Percentiles rank a stretch among this genome's conserved stretches.
Conservation (phyloP, 2,113 vertebrate species). For the Rhinolophus sinicus region DNA sequence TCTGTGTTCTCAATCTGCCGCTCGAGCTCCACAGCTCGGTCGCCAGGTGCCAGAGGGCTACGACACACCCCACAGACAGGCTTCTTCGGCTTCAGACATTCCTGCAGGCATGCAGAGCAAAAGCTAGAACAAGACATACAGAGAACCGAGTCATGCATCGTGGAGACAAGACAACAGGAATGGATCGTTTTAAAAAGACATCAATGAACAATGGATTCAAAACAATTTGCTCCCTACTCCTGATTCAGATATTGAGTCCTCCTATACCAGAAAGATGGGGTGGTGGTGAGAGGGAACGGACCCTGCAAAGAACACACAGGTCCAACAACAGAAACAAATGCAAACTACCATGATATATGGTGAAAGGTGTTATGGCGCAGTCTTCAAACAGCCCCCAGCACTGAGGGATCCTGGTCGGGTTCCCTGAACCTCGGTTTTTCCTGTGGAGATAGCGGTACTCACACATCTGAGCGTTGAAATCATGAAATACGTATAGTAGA, state of each 20-base stretch:
- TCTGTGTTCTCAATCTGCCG: slow-evolving; percentile 90
- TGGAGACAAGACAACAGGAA: slow-evolving; percentile 69
- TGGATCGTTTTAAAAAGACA: slow-evolving; percentile 60
- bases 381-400: neutral
- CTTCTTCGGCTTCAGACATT: slow-evolving; percentile 95
- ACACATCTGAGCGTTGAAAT: neutral
- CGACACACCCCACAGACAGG: slow-evolving; percentile 97
- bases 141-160: slow-evolving; percentile 64
- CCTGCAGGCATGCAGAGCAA: slow-evolving; percentile 95
- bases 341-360: neutral
- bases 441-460: neutral
- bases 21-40: slow-evolving; percentile 90
- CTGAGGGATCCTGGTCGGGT: neutral
- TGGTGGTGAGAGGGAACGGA: too few species aligned
- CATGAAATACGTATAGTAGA: neutral
- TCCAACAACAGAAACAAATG: neutral
- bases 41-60: slow-evolving; percentile 87
- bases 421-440: neutral
- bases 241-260: slow-evolving; percentile 6
- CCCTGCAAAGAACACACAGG: neutral
- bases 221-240: slow-evolving; percentile 21
- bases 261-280: neutral
- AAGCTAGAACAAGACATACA: slow-evolving; percentile 87
- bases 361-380: neutral
- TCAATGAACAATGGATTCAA: slow-evolving; percentile 54